These are phyloP conservation scores for Cebus imitator DNA, from an alignment of 2,113 vertebrate species.

Conservation along the genomic window DNA sequence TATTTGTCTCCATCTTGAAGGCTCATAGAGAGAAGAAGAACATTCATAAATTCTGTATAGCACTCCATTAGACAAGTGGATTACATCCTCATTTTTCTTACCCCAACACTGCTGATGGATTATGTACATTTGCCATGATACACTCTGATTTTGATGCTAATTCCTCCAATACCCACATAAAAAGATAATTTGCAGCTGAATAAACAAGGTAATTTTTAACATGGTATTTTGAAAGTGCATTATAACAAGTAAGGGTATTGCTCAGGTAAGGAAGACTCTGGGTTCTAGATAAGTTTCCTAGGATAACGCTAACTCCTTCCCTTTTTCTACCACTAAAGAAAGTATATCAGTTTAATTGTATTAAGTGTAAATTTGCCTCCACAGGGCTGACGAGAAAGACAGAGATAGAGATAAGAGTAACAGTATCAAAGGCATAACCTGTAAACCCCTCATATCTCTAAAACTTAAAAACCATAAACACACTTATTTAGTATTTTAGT, in stretches of 20 bases:
- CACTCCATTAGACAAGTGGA: neutral
- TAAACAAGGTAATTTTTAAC: neutral
- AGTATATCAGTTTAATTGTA: neutral
- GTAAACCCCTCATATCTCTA: neutral
- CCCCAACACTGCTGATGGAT: neutral
- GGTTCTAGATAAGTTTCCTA: neutral
- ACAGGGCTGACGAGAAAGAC: neutral
- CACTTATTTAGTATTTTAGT: neutral
- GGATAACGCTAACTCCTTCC: neutral
- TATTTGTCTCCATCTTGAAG: neutral
- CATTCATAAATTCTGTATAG: neutral
- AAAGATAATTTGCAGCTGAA: neutral
- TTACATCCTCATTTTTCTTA: neutral
- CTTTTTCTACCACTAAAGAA: neutral
- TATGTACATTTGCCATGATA: neutral
- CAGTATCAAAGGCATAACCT: neutral
- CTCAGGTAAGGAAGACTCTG: neutral
- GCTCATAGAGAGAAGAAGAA: neutral
- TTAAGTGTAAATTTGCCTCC: neutral
- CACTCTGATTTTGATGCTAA: neutral
- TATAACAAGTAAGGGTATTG: neutral
- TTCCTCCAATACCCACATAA: neutral
- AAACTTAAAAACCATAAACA: neutral
- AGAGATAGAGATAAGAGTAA: no score
- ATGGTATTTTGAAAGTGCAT: neutral